A percentile compares a stretch with the other conserved stretches of the same genome.
These are phyloP conservation scores for Himalopsyche japonica DNA, from an alignment of 2,888 invertebrate genomes.

Conservation along the genomic window DNA sequence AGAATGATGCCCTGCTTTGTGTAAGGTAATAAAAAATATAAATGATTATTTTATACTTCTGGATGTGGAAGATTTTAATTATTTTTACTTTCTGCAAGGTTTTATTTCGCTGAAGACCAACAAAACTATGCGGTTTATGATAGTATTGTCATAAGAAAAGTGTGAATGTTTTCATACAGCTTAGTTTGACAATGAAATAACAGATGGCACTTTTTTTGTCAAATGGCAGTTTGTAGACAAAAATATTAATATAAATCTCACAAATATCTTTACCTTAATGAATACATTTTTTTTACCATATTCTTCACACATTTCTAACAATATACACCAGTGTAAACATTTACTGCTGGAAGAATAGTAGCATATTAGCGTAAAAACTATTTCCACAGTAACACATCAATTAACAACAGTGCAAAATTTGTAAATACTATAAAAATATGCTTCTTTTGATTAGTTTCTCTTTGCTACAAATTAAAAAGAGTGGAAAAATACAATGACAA, in stretches of 20 bases:
- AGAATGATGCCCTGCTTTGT: not conserved
- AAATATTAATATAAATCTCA: no score
- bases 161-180: not conserved
- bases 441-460: constrained; percentile 41
- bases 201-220: not conserved
- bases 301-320: no score
- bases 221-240: not conserved
- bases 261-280: no score
- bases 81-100: not conserved
- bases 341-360: constrained; percentile 40
- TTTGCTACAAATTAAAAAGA: no score
- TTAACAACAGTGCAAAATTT: constrained; percentile 52
- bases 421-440: constrained; percentile 52
- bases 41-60: no score
- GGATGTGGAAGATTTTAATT: not conserved
- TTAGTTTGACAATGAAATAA: not conserved
- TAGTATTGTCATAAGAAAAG: not conserved
- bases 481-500: constrained; percentile 36
- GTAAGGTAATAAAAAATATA: not conserved
- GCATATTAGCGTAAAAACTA: constrained; percentile 52
- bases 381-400: constrained; percentile 48
- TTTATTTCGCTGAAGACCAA: not conserved
- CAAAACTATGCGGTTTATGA: not conserved
- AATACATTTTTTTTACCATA: no score
- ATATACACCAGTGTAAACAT: no score